Conservation (phyloP, 2,113 vertebrate genomes). For the Raphicerus campestris region DNA sequence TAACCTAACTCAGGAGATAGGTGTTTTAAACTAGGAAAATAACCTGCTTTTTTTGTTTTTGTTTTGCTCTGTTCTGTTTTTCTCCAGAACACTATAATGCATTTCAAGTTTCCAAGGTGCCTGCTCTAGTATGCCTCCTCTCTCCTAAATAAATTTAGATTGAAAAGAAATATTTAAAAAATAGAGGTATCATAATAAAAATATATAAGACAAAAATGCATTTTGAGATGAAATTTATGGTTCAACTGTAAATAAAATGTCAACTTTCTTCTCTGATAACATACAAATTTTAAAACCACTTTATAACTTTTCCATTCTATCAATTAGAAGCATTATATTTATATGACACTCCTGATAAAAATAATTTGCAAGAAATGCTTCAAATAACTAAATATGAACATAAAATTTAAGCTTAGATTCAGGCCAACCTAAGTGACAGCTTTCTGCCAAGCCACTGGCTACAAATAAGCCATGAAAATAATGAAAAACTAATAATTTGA, state of each 20-base stretch:
- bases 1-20: neutral
- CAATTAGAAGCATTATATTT: neutral
- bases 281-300: neutral
- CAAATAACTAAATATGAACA: conserved; percentile 13
- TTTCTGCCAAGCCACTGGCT: neutral
- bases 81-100: neutral
- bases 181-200: conserved; percentile 8
- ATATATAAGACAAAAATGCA: neutral
- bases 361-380: neutral
- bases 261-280: neutral
- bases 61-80: neutral
- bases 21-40: neutral
- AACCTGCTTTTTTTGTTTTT: neutral
- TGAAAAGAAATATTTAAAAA: neutral
- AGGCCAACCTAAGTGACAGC: neutral
- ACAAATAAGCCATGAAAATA: neutral
- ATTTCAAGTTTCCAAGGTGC: neutral
- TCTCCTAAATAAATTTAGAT: neutral
- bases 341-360: neutral
- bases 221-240: neutral
- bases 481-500: neutral
- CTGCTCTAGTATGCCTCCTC: neutral
- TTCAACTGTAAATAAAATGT: neutral
- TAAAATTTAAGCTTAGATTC: neutral
- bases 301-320: neutral